Conservation (phyloP, 2,113 vertebrate genomes). For the Orthonyx spaldingii region DNA sequence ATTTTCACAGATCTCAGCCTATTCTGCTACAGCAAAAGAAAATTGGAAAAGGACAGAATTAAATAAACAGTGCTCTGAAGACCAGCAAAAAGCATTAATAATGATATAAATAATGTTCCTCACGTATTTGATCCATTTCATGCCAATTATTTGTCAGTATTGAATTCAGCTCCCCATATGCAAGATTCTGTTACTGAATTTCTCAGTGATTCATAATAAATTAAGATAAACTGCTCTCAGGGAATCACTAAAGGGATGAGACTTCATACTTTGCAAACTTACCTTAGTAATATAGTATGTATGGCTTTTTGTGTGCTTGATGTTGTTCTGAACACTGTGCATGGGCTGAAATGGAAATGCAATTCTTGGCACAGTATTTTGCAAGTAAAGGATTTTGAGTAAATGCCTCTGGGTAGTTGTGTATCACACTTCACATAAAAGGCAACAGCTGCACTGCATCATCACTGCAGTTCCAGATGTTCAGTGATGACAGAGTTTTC, state of each 20-base stretch:
- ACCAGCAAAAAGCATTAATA: background rate
- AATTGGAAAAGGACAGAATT: background rate
- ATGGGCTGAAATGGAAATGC: background rate
- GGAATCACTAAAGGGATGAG: background rate
- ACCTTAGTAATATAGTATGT: background rate
- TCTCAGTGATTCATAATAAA: background rate
- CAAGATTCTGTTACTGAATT: background rate
- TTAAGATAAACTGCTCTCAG: background rate
- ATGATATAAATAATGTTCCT: background rate
- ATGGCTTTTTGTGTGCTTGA: background rate
- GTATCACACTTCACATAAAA: background rate
- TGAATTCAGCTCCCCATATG: background rate
- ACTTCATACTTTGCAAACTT: background rate
- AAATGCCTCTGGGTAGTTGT: background rate
- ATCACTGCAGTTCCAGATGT: conserved; percentile 1
- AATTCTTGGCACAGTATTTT: background rate
- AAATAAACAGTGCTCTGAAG: background rate
- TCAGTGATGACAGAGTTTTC: background rate
- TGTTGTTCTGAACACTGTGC: background rate
- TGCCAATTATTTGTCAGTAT: background rate
- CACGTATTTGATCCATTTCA: background rate
- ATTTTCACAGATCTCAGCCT: background rate
- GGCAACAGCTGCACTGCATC: background rate
- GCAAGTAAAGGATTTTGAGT: background rate
- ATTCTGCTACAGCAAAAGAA: background rate